phyloP scores from a whole-genome alignment of 2,888 invertebrate genomes.

The Notocelia uddmanniana region DNA sequence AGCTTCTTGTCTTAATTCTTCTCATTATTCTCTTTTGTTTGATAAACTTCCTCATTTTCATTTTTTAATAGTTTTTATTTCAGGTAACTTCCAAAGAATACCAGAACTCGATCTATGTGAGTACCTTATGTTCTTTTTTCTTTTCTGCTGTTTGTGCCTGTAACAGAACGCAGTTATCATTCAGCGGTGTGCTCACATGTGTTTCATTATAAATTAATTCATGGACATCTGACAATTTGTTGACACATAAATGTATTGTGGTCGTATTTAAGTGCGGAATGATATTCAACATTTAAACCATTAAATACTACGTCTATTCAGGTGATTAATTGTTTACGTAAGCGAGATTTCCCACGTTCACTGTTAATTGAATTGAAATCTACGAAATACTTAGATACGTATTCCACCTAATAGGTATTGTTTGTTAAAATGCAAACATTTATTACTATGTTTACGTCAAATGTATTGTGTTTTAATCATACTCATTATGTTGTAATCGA shows the following conservation, averaged over 20 bases:
- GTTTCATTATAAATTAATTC: not conserved
- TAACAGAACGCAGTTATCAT: conserved; percentile 9
- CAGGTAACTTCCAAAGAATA: conserved; percentile 77
- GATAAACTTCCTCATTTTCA: conserved; percentile 11
- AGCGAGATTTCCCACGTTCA: not conserved
- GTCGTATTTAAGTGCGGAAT: not conserved
- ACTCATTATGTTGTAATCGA: too few species aligned
- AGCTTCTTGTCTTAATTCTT: not conserved
- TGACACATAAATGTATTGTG: not conserved
- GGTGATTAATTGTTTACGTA: not conserved
- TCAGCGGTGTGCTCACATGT: conserved; percentile 7
- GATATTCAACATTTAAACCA: not conserved
- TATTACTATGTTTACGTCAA: not conserved
- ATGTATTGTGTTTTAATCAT: not conserved
- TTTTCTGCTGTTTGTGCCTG: conserved; percentile 43
- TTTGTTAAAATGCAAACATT: not conserved
- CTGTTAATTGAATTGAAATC: not conserved
- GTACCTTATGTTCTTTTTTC: conserved; percentile 54
- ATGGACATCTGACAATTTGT: not conserved
- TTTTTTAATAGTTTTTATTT: conserved; percentile 59
- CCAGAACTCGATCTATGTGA: conserved; percentile 71
- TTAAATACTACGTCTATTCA: not conserved
- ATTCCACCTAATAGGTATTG: not conserved
- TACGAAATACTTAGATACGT: not conserved
- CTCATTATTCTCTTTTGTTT: not conserved